Conservation (phyloP, 92 coral and sea anemone genomes). For the Bergia puertoricense region DNA sequence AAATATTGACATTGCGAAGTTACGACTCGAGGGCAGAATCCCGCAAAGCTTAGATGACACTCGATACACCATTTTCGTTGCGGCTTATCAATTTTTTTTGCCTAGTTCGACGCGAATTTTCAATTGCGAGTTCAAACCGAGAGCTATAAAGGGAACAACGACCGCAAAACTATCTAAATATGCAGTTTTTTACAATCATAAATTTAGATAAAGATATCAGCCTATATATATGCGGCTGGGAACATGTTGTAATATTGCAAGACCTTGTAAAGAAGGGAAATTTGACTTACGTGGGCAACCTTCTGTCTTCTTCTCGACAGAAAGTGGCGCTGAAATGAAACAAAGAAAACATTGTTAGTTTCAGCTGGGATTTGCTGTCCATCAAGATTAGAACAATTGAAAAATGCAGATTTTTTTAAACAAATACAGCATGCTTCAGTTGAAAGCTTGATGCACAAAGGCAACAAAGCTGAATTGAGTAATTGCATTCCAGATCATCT, state of each 20-base stretch:
- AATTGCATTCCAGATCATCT: conserved; percentile 12
- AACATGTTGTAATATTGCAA: neutral
- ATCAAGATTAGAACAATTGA: conserved; percentile 18
- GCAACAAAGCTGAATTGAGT: neutral
- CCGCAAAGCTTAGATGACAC: neutral
- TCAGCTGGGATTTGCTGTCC: neutral
- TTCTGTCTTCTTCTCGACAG: conserved; percentile 13
- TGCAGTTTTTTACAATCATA: too few relatives aligned
- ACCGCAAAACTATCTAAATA: too few relatives aligned
- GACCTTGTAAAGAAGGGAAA: neutral
- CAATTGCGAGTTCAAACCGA: neutral
- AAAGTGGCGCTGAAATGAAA: conserved; percentile 21
- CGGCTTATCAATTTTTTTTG: neutral
- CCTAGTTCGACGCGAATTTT: neutral
- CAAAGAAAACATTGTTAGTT: neutral
- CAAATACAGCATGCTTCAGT: neutral
- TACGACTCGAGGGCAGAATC: neutral
- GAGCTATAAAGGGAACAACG: too few relatives aligned
- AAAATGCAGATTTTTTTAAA: conserved; percentile 9
- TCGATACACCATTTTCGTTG: conserved; percentile 8
- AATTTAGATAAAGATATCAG: too few relatives aligned
- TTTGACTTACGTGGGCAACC: conserved; percentile 25
- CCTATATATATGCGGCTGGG: too few relatives aligned
- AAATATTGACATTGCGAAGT: conserved; percentile 19
- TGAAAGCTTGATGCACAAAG: neutral